Conservation (phyloP, 2,797 vertebrate genomes). For the Otolemur crassicaudatus region DNA sequence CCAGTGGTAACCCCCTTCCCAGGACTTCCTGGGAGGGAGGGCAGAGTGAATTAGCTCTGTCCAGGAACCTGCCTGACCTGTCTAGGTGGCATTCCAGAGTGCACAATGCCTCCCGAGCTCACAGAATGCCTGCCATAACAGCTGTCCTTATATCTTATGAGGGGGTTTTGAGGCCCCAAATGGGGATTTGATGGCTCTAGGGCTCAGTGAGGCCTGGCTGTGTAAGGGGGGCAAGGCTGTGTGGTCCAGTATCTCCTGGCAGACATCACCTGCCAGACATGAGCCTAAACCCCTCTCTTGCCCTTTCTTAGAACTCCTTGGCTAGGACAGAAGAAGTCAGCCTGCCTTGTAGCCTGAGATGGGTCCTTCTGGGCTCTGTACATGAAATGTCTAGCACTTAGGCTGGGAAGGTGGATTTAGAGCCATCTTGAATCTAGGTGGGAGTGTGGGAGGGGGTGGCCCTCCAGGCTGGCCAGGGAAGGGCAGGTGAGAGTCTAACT, state of each 20-base stretch:
- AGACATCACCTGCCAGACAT: background rate
- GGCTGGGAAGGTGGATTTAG: background rate
- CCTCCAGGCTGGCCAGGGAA: background rate
- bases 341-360: background rate
- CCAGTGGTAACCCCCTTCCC: background rate
- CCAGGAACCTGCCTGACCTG: conserved; percentile 77
- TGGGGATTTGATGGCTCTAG: background rate
- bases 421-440: background rate
- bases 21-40: background rate
- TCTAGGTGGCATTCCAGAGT: conserved; percentile 73
- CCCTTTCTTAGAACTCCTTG: background rate
- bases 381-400: background rate
- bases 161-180: conserved; percentile 21
- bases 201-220: background rate
- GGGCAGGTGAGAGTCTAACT: background rate
- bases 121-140: background rate
- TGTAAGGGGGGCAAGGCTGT: background rate
- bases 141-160: background rate
- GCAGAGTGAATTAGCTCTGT: background rate
- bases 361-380: background rate
- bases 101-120: conserved; percentile 1
- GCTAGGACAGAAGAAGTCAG: background rate
- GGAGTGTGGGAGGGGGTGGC: background rate
- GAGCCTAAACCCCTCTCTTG: background rate
- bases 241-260: background rate